A percentile compares a stretch with the other conserved stretches of the same genome.
Conservation (phyloP, 2,888 invertebrate species). For the Lasiommata megera region DNA sequence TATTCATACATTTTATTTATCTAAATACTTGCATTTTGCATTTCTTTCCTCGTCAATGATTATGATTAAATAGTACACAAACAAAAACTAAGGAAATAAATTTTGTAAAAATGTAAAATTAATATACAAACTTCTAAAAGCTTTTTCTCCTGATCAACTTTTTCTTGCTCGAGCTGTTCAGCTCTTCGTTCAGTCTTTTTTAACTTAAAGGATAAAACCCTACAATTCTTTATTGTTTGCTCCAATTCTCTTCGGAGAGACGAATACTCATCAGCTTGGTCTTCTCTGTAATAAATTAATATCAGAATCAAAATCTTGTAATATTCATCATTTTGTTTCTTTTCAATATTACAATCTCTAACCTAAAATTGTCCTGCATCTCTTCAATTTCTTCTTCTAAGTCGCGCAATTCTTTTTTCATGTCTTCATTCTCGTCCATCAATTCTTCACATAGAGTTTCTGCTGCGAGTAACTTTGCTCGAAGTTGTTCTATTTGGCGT, state of each 20-base stretch:
- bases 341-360: conserved; percentile 2
- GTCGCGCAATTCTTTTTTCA: conserved; percentile 95
- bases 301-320: background rate
- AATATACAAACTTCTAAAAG: conserved; percentile 68
- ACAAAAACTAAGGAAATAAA: too few species aligned
- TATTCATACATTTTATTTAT: too few species aligned
- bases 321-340: background rate
- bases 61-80: too few species aligned
- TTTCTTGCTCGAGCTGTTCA: conserved; percentile 93
- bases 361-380: conserved; percentile 97
- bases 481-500: conserved; percentile 85
- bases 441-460: conserved; percentile 96
- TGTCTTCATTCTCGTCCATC: conserved; percentile 97
- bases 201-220: conserved; percentile 98
- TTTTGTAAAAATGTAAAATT: too few species aligned
- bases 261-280: conserved; percentile 97
- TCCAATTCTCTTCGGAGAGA: conserved; percentile 97
- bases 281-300: conserved; percentile 84
- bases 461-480: conserved; percentile 92
- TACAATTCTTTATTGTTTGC: conserved; percentile 98
- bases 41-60: too few species aligned
- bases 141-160: conserved; percentile 86
- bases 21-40: too few species aligned
- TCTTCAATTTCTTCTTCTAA: conserved; percentile 99
- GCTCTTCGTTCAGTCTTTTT: conserved; percentile 96